Evolutionary conservation across 2,113 vertebrate species (phyloP), one percentile per base, ranked within the genome.

Genomic region (Salvelinus fontinalis): DNA sequence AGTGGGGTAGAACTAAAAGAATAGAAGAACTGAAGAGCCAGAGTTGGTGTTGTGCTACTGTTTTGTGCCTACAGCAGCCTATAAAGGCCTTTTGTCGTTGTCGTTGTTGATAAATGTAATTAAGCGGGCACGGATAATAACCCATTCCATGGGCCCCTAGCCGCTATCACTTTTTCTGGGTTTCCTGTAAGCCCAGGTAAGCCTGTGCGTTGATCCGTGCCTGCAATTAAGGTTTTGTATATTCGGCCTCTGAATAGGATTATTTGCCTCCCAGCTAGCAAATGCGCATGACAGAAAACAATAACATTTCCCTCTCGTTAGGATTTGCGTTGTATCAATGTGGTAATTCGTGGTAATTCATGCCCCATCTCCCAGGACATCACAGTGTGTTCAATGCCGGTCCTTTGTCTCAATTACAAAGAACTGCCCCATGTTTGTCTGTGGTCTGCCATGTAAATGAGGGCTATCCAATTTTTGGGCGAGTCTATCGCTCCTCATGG

Each of bases 401-500:
- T 18, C 22, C 79, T 81, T 81, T 71, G 18, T 83, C 72, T 74
- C 14, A 29, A n/a, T 72, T 76, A 31, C 34, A 44, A 27, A 67
- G 34, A 18, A 57, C 65, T 44, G 60, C 73, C 65, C 69, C 14
- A 26, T 69, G 75, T 60, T 72, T 20, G 39, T 64, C 16, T 64
- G 68, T 75, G 31, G 57, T 31, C n/a, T 62, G 70, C 71, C 71
- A 86, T 75, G 79, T 79, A 82, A 85, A 86, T 83, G 77, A 83
- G 73, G 66, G 68, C 76, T 77, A 81, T 79, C 84, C 57, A n/a
- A 83, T 74, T 82, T 69, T 80, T 75, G 66, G 71, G 81, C 59
- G 75, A 78, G 74, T 89, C 71, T 75, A 76, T 79, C 72, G 48
- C 85, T 80, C 74, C 70, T 79, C 26, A 1, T 34, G 24, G 67